Evolutionary conservation across 2,113 vertebrate species (phyloP).

Genomic region (Hippolais icterina): DNA sequence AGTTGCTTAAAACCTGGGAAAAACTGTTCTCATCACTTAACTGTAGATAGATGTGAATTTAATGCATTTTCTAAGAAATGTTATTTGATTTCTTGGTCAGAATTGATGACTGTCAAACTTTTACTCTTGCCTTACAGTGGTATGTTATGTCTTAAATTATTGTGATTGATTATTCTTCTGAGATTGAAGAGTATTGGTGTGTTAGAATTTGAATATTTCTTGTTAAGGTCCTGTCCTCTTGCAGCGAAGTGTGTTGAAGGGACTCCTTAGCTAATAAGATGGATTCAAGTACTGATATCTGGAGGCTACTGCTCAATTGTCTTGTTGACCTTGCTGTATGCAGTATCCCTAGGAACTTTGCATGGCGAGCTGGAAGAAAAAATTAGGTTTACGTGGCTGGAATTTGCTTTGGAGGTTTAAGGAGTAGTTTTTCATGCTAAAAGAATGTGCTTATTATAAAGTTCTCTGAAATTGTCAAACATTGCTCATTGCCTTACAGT

Average conservation of each 20-base stretch:
- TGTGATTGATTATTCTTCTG: not conserved
- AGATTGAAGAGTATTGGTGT: not conserved
- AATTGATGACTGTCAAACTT: not conserved
- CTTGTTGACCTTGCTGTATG: not conserved
- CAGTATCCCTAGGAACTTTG: not conserved
- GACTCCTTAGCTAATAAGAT: not conserved
- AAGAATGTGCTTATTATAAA: not conserved
- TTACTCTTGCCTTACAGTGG: not conserved
- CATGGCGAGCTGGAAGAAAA: not conserved
- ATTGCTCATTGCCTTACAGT: not conserved
- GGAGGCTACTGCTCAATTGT: not conserved
- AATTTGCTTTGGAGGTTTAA: not conserved
- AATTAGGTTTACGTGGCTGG: fast-evolving
- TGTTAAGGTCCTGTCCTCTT: not conserved
- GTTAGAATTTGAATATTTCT: not conserved
- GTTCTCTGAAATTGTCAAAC: not conserved
- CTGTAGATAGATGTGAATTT: not conserved
- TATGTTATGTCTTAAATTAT: not conserved
- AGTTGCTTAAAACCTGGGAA: not conserved
- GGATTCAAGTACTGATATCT: not conserved
- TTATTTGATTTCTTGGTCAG: not conserved
- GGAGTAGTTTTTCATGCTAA: not conserved
- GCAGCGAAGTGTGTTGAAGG: not conserved
- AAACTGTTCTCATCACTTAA: not conserved
- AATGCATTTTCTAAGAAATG: not conserved